Evolutionary conservation across 1,140 invertebrate genomes (phyloP), one percentile per base, ranked within the genome.

Genomic region (Tribolium madens): DNA sequence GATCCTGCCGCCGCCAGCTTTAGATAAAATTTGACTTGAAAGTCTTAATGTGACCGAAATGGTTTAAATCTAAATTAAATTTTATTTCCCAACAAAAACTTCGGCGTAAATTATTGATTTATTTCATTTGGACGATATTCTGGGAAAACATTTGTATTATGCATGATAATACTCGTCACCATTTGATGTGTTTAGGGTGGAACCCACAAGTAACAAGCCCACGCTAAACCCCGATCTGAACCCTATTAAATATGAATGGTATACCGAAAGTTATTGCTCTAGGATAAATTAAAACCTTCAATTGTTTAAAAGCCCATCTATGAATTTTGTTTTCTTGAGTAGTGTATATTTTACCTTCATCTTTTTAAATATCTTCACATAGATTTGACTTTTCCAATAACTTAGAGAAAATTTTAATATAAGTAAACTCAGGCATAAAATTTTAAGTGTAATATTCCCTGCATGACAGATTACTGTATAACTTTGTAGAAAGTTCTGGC

Each of bases 111-210:
- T 47, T 9, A 47, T 47, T 9, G 46, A n/a, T 47, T 47, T 47
- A 14, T n/a, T n/a, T n/a, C n/a, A n/a, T n/a, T n/a, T n/a, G n/a
- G n/a, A n/a, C 13, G 13, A 7, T 47, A 47, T 21, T 17, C 13
- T 17, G 18, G 53, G 15, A 26, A 60, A 60, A 26, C 26, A 21
- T 12, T 47, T 60, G 53, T 26, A 60, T 60, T 60, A 60, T 60
- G 1, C 53, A 60, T 60, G 53, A 26, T 31, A 60, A 60, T 60
- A n/a, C 53, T 60, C 53, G 53, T 60, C 53, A 60, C 53, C 18
- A 21, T 21, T 21, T 9, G 9, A 13, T 13, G 18, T 57, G 21
- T 57, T 57, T 57, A 15, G 52, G 12, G 21, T 21, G 53, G 53
- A 60, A 60, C 9, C 14, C 26, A 12, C 46, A 47, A 26, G 26